Percentiles rank a stretch among this genome's conserved stretches.
Conservation (phyloP, 2,113 vertebrate genomes). For the Lichenostomus cassidix region DNA sequence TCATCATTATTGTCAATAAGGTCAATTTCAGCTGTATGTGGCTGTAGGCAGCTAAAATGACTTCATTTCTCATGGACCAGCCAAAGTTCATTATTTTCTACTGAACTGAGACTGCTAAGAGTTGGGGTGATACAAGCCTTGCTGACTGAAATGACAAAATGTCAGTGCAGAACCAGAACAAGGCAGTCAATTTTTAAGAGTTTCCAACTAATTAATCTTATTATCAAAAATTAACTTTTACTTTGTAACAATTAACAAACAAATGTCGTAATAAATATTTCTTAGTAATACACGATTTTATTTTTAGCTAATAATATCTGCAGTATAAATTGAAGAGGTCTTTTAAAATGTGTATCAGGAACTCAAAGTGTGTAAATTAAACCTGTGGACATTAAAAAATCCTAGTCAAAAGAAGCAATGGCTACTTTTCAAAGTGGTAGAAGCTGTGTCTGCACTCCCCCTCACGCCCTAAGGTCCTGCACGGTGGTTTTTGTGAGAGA, state of each 20-base stretch:
- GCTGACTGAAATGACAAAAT: not conserved
- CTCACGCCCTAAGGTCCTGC: too few relatives aligned
- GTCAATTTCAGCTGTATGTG: not conserved
- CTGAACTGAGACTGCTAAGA: not conserved
- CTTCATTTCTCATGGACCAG: not conserved
- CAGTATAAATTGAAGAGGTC: not conserved
- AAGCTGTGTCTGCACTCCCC: not conserved
- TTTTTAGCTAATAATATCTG: not conserved
- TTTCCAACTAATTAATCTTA: not conserved
- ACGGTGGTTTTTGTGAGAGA: not conserved
- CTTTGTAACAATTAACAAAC: not conserved
- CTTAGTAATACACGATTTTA: not conserved
- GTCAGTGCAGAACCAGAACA: not conserved
- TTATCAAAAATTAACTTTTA: not conserved
- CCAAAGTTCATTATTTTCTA: not conserved
- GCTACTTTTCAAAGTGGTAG: not conserved
- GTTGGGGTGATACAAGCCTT: not conserved
- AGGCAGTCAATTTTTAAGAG: not conserved
- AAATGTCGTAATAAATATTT: not conserved
- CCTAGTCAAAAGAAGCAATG: not conserved
- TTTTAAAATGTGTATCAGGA: not conserved
- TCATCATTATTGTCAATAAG: not conserved
- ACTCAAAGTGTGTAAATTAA: not conserved
- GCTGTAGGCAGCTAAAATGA: not conserved
- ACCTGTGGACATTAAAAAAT: not conserved